Evolutionary conservation across 2,888 invertebrate species (phyloP).

Genomic region (Pecten maximus): DNA sequence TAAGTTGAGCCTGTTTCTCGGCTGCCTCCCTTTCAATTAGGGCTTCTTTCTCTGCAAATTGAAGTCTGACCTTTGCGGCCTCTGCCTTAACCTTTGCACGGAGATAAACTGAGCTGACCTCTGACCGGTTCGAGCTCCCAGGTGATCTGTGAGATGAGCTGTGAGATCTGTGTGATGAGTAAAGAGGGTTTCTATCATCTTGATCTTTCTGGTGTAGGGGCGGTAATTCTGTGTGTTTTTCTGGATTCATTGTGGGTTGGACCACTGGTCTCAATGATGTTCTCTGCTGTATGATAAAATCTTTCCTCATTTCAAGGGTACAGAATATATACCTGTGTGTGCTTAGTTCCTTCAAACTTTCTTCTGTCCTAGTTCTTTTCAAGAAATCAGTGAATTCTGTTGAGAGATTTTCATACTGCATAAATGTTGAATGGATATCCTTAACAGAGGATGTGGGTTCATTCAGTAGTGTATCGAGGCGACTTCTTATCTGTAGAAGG

Average conservation of each 20-base stretch:
- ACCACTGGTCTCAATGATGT: background rate
- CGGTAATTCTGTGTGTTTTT: background rate
- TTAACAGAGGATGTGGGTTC: background rate
- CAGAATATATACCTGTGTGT: constrained; percentile 5
- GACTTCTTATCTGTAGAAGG: background rate
- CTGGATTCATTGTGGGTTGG: background rate
- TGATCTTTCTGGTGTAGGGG: background rate
- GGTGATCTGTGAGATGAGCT: constrained; percentile 25
- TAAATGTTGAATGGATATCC: background rate
- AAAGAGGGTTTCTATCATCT: background rate
- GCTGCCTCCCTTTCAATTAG: constrained; percentile 28
- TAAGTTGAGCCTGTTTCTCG: background rate
- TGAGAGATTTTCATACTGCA: background rate
- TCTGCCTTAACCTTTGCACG: constrained; percentile 31
- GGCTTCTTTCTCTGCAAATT: constrained; percentile 33
- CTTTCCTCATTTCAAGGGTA: background rate
- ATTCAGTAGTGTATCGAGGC: background rate
- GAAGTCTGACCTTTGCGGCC: background rate
- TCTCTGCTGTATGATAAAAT: background rate
- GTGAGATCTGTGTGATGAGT: constrained; percentile 1
- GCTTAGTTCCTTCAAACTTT: background rate
- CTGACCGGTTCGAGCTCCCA: background rate
- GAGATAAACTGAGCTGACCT: background rate
- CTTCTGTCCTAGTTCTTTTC: constrained; percentile 39
- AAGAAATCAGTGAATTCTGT: background rate